Evolutionary conservation across 2,113 vertebrate genomes (phyloP).

Genomic region (Tragulus kanchil): DNA sequence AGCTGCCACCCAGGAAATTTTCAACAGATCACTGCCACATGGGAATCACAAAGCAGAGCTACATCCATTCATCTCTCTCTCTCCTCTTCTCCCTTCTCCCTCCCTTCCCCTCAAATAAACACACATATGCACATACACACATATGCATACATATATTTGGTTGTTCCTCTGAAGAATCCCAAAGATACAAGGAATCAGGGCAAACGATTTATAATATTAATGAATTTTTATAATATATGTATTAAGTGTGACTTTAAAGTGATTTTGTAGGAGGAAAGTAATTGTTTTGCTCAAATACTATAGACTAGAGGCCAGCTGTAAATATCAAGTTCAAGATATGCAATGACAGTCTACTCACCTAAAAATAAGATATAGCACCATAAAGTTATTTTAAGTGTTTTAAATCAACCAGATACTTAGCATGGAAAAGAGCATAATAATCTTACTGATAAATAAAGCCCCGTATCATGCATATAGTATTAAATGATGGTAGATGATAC

Average conservation of each 20-base stretch:
- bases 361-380: constrained; percentile 45
- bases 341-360: not conserved
- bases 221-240: not conserved
- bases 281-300: not conserved
- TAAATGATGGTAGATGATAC: constrained; percentile 2
- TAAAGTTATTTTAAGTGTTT: not conserved
- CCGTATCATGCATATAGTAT: not conserved
- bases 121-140: not conserved
- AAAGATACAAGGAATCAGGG: not conserved
- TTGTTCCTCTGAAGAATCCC: not conserved
- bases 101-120: not conserved
- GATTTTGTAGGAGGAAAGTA: not conserved
- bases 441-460: constrained; percentile 33
- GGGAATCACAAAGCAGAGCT: not conserved
- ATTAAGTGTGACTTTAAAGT: not conserved
- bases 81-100: not conserved
- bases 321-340: constrained; percentile 33
- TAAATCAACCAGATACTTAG: not conserved
- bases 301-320: constrained; percentile 7
- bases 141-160: not conserved
- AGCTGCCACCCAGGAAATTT: not conserved
- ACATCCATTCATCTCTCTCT: not conserved
- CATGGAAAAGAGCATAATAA: not conserved
- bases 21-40: not conserved
- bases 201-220: not conserved